Percentiles rank a stretch among this genome's conserved stretches.
These are phyloP conservation scores for Scaptomyza hsui DNA, from an alignment of 1,140 invertebrate species.

Conservation along the genomic window DNA sequence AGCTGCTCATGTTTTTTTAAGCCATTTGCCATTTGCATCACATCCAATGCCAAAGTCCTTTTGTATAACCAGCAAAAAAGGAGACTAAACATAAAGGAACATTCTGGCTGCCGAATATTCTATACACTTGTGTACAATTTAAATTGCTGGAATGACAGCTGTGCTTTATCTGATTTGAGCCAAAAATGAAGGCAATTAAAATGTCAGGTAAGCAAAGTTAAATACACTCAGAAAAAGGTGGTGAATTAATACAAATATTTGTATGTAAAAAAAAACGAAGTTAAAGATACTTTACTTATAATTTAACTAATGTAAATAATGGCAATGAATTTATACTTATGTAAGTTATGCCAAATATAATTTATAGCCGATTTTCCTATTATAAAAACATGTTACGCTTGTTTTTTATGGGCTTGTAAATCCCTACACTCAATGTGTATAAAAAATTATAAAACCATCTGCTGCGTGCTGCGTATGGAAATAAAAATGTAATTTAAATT, in stretches of 20 bases:
- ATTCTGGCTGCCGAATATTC: background rate
- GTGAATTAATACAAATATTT: too few relatives aligned
- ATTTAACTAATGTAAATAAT: too few relatives aligned
- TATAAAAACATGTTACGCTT: too few relatives aligned
- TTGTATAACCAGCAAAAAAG: slow-evolving; percentile 22
- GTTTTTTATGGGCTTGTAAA: background rate
- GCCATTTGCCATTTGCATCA: slow-evolving; percentile 6
- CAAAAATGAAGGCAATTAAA: background rate
- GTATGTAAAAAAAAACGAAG: too few relatives aligned
- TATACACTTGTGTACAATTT: background rate
- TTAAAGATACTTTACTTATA: too few relatives aligned
- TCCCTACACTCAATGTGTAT: background rate
- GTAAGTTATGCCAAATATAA: too few relatives aligned
- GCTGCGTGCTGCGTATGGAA: background rate
- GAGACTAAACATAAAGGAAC: background rate
- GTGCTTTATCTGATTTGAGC: background rate
- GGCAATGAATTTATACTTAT: too few relatives aligned
- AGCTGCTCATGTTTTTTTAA: slow-evolving; percentile 2
- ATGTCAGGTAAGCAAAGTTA: background rate
- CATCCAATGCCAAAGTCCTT: slow-evolving; percentile 34
- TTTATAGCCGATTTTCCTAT: too few relatives aligned
- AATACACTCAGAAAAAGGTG: too few relatives aligned
- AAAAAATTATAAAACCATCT: background rate
- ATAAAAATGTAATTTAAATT: slow-evolving; percentile 79
- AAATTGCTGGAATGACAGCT: background rate